Conservation (phyloP, 2,797 vertebrate species). For the Myotis pilosus region DNA sequence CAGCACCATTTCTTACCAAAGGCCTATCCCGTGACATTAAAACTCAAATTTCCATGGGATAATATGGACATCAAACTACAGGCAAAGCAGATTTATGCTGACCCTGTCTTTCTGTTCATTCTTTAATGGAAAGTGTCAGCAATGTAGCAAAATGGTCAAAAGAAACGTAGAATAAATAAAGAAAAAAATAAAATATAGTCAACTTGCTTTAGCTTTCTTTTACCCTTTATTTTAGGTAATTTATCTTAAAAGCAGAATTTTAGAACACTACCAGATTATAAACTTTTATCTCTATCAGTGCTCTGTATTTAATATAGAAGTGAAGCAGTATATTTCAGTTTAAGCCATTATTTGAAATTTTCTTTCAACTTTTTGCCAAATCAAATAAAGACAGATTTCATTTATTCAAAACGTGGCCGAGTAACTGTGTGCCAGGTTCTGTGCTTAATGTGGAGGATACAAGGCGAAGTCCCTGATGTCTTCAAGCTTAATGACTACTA, state of each 20-base stretch:
- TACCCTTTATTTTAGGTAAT: background rate
- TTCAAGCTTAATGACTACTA: background rate
- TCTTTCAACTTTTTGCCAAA: background rate
- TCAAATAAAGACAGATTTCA: slow-evolving; percentile 5
- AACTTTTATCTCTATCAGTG: background rate
- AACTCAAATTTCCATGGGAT: background rate
- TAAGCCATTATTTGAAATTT: background rate
- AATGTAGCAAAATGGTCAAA: slow-evolving; percentile 1
- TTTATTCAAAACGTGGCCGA: background rate
- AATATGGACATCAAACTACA: background rate
- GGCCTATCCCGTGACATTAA: background rate
- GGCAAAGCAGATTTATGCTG: background rate
- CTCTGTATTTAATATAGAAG: background rate
- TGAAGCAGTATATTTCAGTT: background rate
- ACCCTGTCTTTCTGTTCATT: background rate
- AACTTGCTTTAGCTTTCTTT: background rate
- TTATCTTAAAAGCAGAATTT: slow-evolving; percentile 5
- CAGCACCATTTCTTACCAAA: background rate
- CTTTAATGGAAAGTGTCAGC: slow-evolving; percentile 39
- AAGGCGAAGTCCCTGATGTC: background rate
- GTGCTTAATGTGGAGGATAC: background rate
- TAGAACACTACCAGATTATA: background rate
- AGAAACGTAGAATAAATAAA: background rate
- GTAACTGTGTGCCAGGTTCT: background rate
- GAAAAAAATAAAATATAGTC: background rate